phyloP scores from a whole-genome alignment of 2,888 invertebrate species.

The Labia minor region DNA sequence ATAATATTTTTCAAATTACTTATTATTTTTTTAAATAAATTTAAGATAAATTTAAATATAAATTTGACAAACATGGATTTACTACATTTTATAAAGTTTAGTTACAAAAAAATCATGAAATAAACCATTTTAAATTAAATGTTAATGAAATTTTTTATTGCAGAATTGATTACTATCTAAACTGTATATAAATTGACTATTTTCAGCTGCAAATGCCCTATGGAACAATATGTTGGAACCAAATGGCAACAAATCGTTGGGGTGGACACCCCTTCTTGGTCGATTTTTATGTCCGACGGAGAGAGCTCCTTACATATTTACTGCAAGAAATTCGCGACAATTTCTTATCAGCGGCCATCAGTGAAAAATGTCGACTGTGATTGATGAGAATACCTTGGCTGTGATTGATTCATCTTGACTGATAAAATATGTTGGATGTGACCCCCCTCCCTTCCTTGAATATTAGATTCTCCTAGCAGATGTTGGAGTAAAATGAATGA shows the following conservation, averaged over 20 bases:
- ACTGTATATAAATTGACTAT: neutral
- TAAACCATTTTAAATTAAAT: too few species aligned
- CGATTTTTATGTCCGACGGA: constrained; percentile 49
- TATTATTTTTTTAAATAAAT: too few species aligned
- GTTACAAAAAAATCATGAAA: too few species aligned
- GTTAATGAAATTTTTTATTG: too few species aligned
- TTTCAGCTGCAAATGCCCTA: constrained; percentile 25
- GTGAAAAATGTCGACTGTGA: neutral
- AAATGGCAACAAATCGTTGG: constrained; percentile 24
- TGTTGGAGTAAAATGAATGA: too few species aligned
- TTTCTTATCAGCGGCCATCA: neutral
- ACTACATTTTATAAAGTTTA: too few species aligned
- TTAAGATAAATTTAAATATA: too few species aligned
- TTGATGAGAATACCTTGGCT: neutral
- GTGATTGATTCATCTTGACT: neutral
- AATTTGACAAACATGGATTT: too few species aligned
- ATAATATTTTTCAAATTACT: too few species aligned
- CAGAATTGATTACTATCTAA: neutral
- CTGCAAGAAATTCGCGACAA: constrained; percentile 30
- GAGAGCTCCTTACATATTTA: constrained; percentile 53
- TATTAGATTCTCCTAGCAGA: too few species aligned
- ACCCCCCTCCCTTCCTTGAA: too few species aligned
- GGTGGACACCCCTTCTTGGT: constrained; percentile 35
- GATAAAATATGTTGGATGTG: neutral
- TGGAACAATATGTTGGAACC: constrained; percentile 28